Evolutionary conservation across 2,797 vertebrate genomes (phyloP).

Genomic region (Echeneis naucrates): DNA sequence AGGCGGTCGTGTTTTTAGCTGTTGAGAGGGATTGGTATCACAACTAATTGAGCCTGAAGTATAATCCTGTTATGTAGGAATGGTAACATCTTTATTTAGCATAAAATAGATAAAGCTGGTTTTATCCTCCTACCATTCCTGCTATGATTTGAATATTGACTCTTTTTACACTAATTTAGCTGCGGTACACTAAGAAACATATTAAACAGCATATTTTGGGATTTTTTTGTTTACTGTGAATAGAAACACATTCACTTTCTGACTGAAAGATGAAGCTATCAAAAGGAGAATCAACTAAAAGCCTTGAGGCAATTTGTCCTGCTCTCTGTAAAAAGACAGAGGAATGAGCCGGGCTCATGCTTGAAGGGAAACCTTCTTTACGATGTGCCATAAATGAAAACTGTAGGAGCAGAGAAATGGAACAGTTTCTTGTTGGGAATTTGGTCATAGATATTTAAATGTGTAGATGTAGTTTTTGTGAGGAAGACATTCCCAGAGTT

Average conservation of each 20-base stretch:
- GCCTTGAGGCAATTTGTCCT: not conserved
- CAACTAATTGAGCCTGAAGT: not conserved
- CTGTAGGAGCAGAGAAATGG: conserved; percentile 16
- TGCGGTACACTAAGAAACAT: conserved; percentile 11
- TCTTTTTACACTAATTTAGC: not conserved
- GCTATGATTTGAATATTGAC: not conserved
- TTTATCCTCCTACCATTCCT: not conserved
- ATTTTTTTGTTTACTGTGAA: conserved; percentile 17
- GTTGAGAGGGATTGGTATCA: conserved; percentile 55
- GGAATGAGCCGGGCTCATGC: not conserved
- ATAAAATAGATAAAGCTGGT: not conserved
- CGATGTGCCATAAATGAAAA: conserved; percentile 69
- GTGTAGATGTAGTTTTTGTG: conserved; percentile 7
- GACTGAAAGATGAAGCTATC: conserved; percentile 19
- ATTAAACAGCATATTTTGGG: conserved; percentile 9
- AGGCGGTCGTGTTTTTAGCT: conserved; percentile 83
- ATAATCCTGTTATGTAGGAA: not conserved
- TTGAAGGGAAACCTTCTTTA: conserved; percentile 17
- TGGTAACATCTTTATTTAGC: not conserved
- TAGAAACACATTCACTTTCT: not conserved
- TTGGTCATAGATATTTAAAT: conserved; percentile 1
- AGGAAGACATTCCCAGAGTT: conserved; percentile 2
- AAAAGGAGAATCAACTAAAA: not conserved
- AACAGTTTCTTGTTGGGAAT: not conserved
- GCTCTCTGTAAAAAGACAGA: conserved; percentile 20